Evolutionary conservation across 2,888 invertebrate species (phyloP).

Genomic region (Stenoptilia bipunctidactyla): DNA sequence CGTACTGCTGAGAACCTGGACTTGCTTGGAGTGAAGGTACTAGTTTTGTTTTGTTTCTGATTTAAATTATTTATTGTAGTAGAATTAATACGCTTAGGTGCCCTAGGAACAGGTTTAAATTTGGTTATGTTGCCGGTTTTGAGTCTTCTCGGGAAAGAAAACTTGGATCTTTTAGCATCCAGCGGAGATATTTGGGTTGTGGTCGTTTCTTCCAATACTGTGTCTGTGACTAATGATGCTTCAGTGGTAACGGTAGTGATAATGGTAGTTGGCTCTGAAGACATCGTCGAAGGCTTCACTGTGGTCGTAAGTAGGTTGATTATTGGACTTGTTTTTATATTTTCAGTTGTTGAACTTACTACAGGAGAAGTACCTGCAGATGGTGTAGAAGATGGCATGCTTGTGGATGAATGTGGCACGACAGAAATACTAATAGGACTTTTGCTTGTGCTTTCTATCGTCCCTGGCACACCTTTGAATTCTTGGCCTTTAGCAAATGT

Average conservation of each 20-base stretch:
- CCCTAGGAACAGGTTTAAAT: conserved; percentile 23
- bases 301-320: conserved; percentile 22
- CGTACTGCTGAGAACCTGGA: conserved; percentile 44
- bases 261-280: conserved; percentile 16
- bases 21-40: conserved; percentile 39
- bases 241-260: conserved; percentile 19
- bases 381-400: conserved; percentile 5
- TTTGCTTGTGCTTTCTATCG: conserved; percentile 29
- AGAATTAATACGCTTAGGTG: conserved; percentile 34
- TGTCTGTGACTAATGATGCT: conserved; percentile 29
- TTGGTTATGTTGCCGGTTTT: conserved; percentile 45
- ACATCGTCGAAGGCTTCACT: conserved; percentile 16
- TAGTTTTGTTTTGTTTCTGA: conserved; percentile 46
- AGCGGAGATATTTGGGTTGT: conserved; percentile 36
- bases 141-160: conserved; percentile 47
- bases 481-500: conserved; percentile 55
- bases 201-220: conserved; percentile 35
- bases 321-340: conserved; percentile 24
- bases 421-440: conserved; percentile 39
- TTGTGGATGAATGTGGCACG: conserved; percentile 19
- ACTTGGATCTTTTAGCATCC: conserved; percentile 48
- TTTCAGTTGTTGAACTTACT: conserved; percentile 18
- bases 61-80: conserved; percentile 27
- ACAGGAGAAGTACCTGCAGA: conserved; percentile 18
- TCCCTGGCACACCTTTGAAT: conserved; percentile 35